Evolutionary conservation across 2,888 invertebrate genomes (phyloP).

Genomic region (Ochlodes sylvanus): DNA sequence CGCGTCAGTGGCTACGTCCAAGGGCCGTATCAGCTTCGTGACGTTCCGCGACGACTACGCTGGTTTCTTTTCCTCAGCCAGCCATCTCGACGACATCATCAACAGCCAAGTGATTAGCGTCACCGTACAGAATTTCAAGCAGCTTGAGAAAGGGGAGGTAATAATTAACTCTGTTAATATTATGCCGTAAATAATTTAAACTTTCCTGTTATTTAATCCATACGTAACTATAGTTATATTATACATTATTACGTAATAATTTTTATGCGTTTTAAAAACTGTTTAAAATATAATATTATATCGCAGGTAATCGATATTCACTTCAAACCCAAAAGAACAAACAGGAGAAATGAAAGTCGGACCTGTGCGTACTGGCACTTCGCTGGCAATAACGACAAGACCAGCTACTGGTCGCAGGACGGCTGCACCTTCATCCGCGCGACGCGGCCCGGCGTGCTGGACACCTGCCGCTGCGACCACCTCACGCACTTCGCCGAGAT

Average conservation of each 20-base stretch:
- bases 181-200: no score
- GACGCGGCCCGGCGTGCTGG: conserved; percentile 58
- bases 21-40: conserved; percentile 74
- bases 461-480: conserved; percentile 82
- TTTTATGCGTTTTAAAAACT: no score
- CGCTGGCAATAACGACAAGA: conserved; percentile 53
- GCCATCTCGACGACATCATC: conserved; percentile 48
- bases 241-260: no score
- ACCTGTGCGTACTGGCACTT: conserved; percentile 86
- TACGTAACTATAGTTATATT: no score
- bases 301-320: conserved; percentile 74
- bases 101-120: conserved; percentile 81
- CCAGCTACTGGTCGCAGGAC: conserved; percentile 81
- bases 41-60: conserved; percentile 77
- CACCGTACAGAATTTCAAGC: conserved; percentile 67
- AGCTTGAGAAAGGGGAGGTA: conserved; percentile 68
- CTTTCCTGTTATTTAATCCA: no score
- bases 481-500: conserved; percentile 86
- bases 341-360: conserved; percentile 62
- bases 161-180: conserved; percentile 1
- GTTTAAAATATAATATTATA: not conserved
- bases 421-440: conserved; percentile 78
- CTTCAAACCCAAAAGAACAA: conserved; percentile 58
- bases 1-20: conserved; percentile 56
- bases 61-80: conserved; percentile 57